A percentile compares a stretch with the other conserved stretches of the same genome.
phyloP scores from a whole-genome alignment of 1,140 invertebrate species.

The Periplaneta americana region DNA sequence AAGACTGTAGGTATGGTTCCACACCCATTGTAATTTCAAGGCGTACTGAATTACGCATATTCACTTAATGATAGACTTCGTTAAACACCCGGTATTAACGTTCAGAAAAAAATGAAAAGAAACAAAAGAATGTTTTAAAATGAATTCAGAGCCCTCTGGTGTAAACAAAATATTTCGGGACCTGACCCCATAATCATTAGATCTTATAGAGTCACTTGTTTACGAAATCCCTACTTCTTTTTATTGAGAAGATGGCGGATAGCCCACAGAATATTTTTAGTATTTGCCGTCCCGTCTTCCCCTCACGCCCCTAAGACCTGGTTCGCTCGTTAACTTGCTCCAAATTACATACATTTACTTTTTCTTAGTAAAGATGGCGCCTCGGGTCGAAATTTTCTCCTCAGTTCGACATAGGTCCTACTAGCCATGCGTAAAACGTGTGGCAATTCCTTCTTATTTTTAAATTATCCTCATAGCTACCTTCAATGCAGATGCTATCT shows the following conservation, averaged over 20 bases:
- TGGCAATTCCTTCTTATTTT: too few relatives aligned
- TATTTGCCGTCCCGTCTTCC: background rate
- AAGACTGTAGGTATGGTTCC: too few relatives aligned
- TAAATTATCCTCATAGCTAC: too few relatives aligned
- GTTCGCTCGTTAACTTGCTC: background rate
- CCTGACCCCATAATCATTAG: background rate
- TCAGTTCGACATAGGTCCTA: background rate
- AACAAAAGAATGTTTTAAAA: background rate
- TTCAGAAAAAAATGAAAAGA: background rate
- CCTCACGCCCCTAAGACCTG: too few relatives aligned
- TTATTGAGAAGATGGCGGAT: background rate
- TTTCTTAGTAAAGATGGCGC: background rate
- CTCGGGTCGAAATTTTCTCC: background rate
- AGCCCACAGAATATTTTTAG: background rate
- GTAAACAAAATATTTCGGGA: background rate
- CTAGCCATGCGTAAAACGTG: background rate
- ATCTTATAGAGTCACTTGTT: background rate
- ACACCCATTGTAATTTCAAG: background rate
- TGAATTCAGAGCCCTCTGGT: background rate
- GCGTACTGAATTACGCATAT: background rate
- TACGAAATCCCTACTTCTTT: background rate
- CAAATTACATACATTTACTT: background rate
- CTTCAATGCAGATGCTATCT: too few relatives aligned
- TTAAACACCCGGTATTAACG: background rate
- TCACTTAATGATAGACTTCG: background rate